phyloP scores from a whole-genome alignment of 2,888 invertebrate genomes.

The Erebia palarica region DNA sequence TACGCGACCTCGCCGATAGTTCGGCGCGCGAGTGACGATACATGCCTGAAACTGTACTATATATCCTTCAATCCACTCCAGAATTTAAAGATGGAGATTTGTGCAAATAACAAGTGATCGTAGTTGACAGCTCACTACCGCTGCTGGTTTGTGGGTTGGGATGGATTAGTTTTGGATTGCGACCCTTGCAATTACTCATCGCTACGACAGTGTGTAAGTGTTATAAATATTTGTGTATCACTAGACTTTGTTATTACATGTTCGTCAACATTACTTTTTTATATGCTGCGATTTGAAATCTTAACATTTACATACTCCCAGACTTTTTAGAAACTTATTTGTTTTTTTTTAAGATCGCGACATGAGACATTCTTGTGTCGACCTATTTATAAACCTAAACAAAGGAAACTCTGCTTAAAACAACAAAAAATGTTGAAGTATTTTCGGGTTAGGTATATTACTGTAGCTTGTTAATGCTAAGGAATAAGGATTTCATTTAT shows the following conservation, averaged over 20 bases:
- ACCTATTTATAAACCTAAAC: slow-evolving; percentile 25
- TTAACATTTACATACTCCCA: neutral
- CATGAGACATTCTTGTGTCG: slow-evolving; percentile 6
- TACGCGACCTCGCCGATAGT: slow-evolving; percentile 64
- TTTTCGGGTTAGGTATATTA: slow-evolving; percentile 24
- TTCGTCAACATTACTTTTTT: neutral
- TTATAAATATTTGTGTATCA: slow-evolving; percentile 33
- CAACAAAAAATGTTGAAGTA: slow-evolving; percentile 1
- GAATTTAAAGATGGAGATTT: slow-evolving; percentile 7
- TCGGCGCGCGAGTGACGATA: slow-evolving; percentile 35
- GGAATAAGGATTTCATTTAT: neutral
- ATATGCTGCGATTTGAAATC: neutral
- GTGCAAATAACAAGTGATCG: slow-evolving; percentile 17
- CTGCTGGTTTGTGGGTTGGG: slow-evolving; percentile 49
- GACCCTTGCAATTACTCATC: slow-evolving; percentile 52
- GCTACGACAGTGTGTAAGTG: slow-evolving; percentile 61
- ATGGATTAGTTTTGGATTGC: slow-evolving; percentile 57
- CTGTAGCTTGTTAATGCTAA: neutral
- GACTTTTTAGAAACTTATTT: neutral
- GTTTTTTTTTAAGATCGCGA: neutral
- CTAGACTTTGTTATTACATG: neutral
- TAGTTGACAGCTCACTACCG: neutral
- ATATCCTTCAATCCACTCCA: neutral
- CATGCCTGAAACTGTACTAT: slow-evolving; percentile 12
- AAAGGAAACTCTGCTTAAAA: slow-evolving; percentile 9